Conservation (phyloP, 2,888 invertebrate genomes). For the Zhuqinia jingwanae region DNA sequence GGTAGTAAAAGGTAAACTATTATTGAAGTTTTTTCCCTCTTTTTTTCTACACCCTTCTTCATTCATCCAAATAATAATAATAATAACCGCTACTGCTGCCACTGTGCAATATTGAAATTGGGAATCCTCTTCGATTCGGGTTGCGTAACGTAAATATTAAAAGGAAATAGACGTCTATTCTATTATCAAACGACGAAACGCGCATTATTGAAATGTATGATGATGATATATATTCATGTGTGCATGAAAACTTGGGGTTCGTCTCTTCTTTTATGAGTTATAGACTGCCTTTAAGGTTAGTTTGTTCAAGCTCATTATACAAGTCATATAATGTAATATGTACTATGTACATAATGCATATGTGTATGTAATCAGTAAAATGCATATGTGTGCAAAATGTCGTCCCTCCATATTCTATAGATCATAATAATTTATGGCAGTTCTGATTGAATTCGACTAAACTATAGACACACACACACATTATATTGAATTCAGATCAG, state of each 20-base stretch:
- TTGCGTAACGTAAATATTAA: constrained; percentile 56
- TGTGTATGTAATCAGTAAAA: not conserved
- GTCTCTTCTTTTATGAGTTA: constrained; percentile 1
- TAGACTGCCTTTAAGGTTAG: not conserved
- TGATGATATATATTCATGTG: not conserved
- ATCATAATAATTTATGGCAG: constrained; percentile 66
- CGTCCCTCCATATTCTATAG: constrained; percentile 27
- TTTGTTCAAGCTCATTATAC: not conserved
- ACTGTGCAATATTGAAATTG: constrained; percentile 34
- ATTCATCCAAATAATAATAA: not conserved
- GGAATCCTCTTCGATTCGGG: constrained; percentile 14
- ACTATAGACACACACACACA: no score
- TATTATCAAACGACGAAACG: constrained; percentile 9
- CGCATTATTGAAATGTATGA: not conserved
- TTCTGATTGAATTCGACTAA: constrained; percentile 54
- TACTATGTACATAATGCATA: no score
- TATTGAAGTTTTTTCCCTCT: not conserved
- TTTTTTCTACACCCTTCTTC: not conserved
- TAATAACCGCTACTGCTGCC: not conserved
- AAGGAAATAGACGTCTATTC: constrained; percentile 30
- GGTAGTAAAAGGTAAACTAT: constrained; percentile 11
- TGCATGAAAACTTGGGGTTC: not conserved
- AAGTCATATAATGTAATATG: no score
- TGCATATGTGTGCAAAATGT: constrained; percentile 12
- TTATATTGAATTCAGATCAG: constrained; percentile 12